These are phyloP conservation scores for Homalodisca vitripennis DNA, from an alignment of 1,140 invertebrate species.

Conservation along the genomic window DNA sequence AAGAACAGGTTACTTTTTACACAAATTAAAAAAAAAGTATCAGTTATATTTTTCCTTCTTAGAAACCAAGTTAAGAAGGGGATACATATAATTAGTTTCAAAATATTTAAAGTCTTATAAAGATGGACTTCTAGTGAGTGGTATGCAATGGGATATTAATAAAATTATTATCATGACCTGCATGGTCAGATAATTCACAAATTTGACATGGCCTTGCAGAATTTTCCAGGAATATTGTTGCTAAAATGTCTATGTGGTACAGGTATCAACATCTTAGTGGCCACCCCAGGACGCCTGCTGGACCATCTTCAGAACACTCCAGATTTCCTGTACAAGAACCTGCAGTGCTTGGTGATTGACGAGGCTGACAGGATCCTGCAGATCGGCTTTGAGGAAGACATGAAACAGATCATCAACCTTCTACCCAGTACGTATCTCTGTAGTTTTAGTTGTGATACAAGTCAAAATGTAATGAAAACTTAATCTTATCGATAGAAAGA, in stretches of 20 bases:
- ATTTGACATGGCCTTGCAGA: no score
- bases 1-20: no score
- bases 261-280: constrained; percentile 96
- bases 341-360: constrained; percentile 97
- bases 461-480: neutral
- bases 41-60: no score
- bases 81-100: neutral
- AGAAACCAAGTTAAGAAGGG: no score
- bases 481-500: neutral
- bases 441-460: neutral
- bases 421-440: constrained; percentile 80
- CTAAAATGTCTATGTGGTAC: constrained; percentile 39
- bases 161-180: no score
- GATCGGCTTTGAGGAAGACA: constrained; percentile 98
- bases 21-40: no score
- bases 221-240: neutral
- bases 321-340: constrained; percentile 93
- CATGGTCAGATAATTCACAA: no score
- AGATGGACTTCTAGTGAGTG: neutral
- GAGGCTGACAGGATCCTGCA: constrained; percentile 98
- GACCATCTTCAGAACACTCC: constrained; percentile 98
- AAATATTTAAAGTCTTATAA: neutral
- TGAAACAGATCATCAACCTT: constrained; percentile 94
- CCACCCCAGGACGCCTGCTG: constrained; percentile 95
- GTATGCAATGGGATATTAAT: neutral